Evolutionary conservation across 2,797 vertebrate genomes (phyloP).

Genomic region (Iguana delicatissima): DNA sequence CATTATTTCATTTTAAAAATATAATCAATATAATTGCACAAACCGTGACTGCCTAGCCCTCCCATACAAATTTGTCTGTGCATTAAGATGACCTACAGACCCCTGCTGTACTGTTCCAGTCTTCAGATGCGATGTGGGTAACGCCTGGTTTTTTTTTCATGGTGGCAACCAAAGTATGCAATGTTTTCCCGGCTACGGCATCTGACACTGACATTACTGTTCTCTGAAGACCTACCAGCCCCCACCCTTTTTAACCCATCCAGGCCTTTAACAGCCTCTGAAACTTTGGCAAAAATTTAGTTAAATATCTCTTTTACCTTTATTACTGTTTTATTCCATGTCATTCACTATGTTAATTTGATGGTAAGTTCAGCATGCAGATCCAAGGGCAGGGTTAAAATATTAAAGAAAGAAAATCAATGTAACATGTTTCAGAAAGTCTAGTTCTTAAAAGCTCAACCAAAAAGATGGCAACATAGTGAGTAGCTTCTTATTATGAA

Average conservation of each 20-base stretch:
- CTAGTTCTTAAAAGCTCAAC: not conserved
- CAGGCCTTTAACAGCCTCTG: too few species aligned
- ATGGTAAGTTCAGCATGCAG: too few species aligned
- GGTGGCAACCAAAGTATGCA: too few species aligned
- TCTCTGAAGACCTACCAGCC: too few species aligned
- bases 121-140: too few species aligned
- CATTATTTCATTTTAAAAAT: not conserved
- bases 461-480: not conserved
- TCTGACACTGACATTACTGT: too few species aligned
- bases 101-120: not conserved
- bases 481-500: not conserved
- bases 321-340: too few species aligned
- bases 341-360: not conserved
- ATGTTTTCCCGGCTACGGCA: too few species aligned
- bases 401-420: not conserved
- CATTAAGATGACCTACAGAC: not conserved
- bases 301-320: too few species aligned
- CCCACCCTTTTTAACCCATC: too few species aligned
- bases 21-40: not conserved
- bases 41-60: not conserved
- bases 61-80: not conserved
- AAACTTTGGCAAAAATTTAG: too few species aligned
- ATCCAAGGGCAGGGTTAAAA: not conserved
- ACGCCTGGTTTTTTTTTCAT: too few species aligned
- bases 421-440: not conserved